A percentile compares a stretch with the other conserved stretches of the same genome.
These are phyloP conservation scores for Suncus etruscus DNA, from an alignment of 2,113 vertebrate genomes.

Conservation along the genomic window DNA sequence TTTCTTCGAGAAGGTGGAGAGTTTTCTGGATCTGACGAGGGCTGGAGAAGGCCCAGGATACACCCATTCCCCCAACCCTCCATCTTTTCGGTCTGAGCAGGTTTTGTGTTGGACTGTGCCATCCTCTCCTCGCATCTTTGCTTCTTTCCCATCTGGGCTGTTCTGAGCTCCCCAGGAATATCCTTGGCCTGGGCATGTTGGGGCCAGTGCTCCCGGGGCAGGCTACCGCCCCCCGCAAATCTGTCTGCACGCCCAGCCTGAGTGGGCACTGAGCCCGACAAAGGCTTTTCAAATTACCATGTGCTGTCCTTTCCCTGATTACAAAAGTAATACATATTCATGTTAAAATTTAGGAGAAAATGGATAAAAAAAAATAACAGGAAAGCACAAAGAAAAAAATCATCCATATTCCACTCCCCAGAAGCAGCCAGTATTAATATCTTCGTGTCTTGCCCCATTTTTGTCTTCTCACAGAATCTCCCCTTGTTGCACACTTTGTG, in stretches of 20 bases:
- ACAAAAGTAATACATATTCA: slow-evolving; percentile 84
- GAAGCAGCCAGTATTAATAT: slow-evolving; percentile 65
- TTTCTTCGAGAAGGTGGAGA: no score
- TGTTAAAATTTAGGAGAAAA: slow-evolving; percentile 76
- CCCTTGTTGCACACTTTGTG: neutral
- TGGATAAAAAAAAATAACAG: slow-evolving; percentile 46
- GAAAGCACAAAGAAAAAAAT: slow-evolving; percentile 77
- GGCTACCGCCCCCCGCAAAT: slow-evolving; percentile 54
- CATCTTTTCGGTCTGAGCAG: no score
- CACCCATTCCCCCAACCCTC: no score
- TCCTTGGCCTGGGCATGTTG: neutral
- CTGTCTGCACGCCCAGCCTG: slow-evolving; percentile 50
- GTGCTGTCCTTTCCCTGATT: slow-evolving; percentile 82
- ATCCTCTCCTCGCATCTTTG: neutral
- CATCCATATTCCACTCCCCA: slow-evolving; percentile 71
- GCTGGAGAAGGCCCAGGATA: no score
- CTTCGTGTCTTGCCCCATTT: slow-evolving; percentile 11
- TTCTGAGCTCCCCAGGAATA: neutral
- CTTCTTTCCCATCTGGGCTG: neutral
- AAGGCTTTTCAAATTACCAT: slow-evolving; percentile 79
- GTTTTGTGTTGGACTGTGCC: no score
- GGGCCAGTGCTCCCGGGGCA: neutral
- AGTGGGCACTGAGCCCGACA: slow-evolving; percentile 75
- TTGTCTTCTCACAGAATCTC: slow-evolving; percentile 40
- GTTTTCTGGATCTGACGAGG: no score